These are phyloP conservation scores for Hylaeus volcanicus DNA, from an alignment of 1,140 invertebrate species.

Conservation along the genomic window DNA sequence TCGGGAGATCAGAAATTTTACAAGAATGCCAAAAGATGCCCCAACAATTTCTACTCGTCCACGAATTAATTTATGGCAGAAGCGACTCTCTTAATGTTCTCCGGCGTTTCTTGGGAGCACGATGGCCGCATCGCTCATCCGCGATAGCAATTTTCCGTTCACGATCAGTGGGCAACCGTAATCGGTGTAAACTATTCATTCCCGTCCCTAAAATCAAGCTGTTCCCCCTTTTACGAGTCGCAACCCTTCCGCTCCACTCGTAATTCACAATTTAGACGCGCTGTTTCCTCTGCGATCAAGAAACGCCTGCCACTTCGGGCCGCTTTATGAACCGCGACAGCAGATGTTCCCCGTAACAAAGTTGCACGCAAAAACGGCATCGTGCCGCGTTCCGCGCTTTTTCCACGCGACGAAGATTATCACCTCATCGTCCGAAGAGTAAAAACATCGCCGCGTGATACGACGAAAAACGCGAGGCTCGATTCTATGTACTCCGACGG, in stretches of 20 bases:
- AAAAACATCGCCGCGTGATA: background rate
- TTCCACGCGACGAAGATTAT: conserved; percentile 9
- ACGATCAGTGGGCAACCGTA: background rate
- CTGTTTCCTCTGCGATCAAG: conserved; percentile 41
- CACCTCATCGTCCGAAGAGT: conserved; percentile 9
- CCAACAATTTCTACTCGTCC: no score
- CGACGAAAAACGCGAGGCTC: background rate
- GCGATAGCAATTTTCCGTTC: conserved; percentile 16
- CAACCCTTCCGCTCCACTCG: conserved; percentile 43
- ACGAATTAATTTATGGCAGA: no score
- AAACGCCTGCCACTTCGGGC: conserved; percentile 24
- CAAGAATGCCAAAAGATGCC: no score
- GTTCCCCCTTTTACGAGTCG: conserved; percentile 35
- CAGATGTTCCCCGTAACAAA: conserved; percentile 32
- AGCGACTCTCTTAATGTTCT: no score
- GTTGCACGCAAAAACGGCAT: conserved; percentile 44
- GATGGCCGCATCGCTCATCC: no score
- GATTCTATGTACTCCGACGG: background rate
- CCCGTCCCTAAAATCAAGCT: conserved; percentile 18
- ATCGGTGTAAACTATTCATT: conserved; percentile 27
- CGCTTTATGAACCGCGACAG: conserved; percentile 15
- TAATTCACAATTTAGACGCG: conserved; percentile 57
- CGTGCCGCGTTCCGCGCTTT: background rate
- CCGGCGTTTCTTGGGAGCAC: no score
- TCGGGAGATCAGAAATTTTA: background rate